Evolutionary conservation across 2,797 vertebrate species (phyloP).

Genomic region (Bufotes viridis): DNA sequence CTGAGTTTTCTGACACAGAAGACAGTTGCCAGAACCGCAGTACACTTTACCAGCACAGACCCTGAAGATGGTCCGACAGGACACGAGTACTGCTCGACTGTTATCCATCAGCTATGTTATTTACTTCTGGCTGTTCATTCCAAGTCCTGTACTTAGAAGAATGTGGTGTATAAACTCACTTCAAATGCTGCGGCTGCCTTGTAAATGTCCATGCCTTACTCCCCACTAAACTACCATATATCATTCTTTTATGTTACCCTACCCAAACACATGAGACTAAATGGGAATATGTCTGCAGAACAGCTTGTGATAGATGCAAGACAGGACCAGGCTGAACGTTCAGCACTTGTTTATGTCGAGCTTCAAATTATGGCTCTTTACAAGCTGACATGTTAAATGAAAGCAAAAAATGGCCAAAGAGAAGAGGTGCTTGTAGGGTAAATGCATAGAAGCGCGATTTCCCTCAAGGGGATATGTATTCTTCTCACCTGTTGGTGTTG

Average conservation of each 20-base stretch:
- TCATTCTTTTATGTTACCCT: conserved; percentile 12
- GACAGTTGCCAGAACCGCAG: conserved; percentile 53
- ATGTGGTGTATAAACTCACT: conserved; percentile 13
- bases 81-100: neutral
- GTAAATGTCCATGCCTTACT: neutral
- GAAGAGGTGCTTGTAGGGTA: neutral
- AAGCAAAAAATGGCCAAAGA: neutral
- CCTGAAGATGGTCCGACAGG: neutral
- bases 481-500: no score
- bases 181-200: conserved; percentile 39
- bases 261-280: conserved; percentile 9
- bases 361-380: neutral
- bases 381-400: neutral
- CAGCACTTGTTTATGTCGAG: neutral
- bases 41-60: conserved; percentile 60
- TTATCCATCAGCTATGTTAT: conserved; percentile 18
- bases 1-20: conserved; percentile 13
- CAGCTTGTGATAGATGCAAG: conserved; percentile 21
- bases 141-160: conserved; percentile 23
- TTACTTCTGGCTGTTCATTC: conserved; percentile 23
- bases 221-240: neutral
- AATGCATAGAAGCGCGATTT: no score
- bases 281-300: neutral
- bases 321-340: neutral
- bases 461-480: no score